Base-by-base conservation (phyloP, 2,888 invertebrate species). In the Cactoblastis cactorum region DNA sequence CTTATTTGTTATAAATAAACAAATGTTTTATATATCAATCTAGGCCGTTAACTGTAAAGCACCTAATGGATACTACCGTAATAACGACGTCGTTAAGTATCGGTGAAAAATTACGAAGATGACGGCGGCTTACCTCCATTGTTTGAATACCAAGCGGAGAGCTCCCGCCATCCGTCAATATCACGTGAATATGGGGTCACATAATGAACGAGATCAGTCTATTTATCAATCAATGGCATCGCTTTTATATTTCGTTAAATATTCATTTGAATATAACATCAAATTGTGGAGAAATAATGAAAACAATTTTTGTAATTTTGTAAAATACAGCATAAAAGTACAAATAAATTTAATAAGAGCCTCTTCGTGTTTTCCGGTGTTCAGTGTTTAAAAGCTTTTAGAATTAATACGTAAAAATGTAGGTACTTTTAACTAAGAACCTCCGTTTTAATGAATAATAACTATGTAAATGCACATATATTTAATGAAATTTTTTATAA, bases 31-130 rank as follows among this genome's bases (percentile, higher is more conserved):
- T n/a, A n/a, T n/a, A n/a, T n/a, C n/a, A n/a, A n/a, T n/a, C 28
- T 28, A 57, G 56, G 56, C 49, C 49, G 47, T 18, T 47, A 46
- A 28, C 35, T 34, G 11, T 37, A 46, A 39, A 22, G 41, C 34
- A 43, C 52, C 41, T 9, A 15, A 39, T 38, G 34, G 41, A 50
- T 51, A 50, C 37, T 28, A 39, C 32, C 54, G 55, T 55, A 60
- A 57, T 65, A 63, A 65, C 58, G 62, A 60, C 61, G 59, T 64
- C 66, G 66, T 67, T 66, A 65, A 37, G 41, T 49, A 53, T 56
- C 56, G 52, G 59, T 69, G 70, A 71, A 69, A 71, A 70, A 72
- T 69, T 67, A 67, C 67, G 55, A 55, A 56, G 55, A 59, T 62
- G 60, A 65, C 63, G 67, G 64, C 66, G 64, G 61, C 60, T 63